Conservation (phyloP, 2,113 vertebrate species). For the Casuarius casuarius region DNA sequence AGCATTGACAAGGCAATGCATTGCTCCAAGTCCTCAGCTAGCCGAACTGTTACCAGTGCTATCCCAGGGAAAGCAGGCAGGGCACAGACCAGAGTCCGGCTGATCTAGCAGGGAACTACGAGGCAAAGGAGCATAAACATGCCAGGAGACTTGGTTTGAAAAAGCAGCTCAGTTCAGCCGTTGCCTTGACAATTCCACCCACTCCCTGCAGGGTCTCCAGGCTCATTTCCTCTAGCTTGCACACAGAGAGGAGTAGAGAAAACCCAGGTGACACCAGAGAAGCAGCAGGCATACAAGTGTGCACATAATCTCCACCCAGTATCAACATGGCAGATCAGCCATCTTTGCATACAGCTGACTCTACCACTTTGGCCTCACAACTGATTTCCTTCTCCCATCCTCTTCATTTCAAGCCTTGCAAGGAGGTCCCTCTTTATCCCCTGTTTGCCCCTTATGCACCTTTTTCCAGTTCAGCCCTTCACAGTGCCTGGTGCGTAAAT, state of each 20-base stretch:
- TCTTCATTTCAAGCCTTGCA: neutral
- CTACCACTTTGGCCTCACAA: neutral
- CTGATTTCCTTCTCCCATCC: neutral
- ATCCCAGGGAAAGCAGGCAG: neutral
- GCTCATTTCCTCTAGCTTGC: neutral
- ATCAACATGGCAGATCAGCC: neutral
- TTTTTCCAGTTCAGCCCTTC: neutral
- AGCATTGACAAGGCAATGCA: neutral
- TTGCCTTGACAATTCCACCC: neutral
- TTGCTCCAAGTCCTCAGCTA: neutral
- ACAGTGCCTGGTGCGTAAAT: neutral
- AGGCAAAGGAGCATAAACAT: neutral
- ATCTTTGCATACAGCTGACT: neutral
- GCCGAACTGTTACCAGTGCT: neutral
- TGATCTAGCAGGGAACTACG: neutral
- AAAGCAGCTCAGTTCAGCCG: neutral
- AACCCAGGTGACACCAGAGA: neutral
- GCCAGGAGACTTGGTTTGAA: neutral
- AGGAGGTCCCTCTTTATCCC: neutral
- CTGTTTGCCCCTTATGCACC: fast-evolving
- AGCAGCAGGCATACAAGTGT: neutral
- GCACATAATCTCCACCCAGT: neutral
- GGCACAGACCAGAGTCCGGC: neutral
- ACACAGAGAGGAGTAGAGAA: neutral
- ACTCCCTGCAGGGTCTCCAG: neutral